These are phyloP conservation scores for Eubasilissa regina DNA, from an alignment of 1,140 invertebrate genomes.

Conservation along the genomic window DNA sequence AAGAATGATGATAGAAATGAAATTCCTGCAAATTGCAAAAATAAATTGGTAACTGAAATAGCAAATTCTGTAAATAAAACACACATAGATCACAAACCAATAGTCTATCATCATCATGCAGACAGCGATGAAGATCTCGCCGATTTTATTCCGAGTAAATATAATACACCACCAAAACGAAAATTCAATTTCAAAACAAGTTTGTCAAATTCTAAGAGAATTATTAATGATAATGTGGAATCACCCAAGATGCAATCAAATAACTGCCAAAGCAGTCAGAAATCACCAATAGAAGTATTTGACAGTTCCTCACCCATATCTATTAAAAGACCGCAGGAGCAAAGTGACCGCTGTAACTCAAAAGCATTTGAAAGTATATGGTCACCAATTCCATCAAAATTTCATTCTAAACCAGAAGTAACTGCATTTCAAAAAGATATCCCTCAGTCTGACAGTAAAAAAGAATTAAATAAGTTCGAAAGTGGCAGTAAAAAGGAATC, in stretches of 20 bases:
- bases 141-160: constrained; percentile 50
- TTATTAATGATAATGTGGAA: not conserved
- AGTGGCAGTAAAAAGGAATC: constrained; percentile 17
- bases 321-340: not conserved
- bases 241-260: not conserved
- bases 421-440: not conserved
- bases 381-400: constrained; percentile 17
- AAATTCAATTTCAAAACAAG: constrained; percentile 3
- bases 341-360: not conserved
- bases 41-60: constrained; percentile 2
- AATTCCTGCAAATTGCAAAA: constrained; percentile 8
- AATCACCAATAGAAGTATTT: constrained; percentile 8
- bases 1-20: constrained; percentile 23
- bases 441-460: not conserved
- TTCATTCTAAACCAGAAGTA: not conserved
- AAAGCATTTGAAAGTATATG: not conserved
- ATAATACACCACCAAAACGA: constrained; percentile 40
- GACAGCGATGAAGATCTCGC: constrained; percentile 53
- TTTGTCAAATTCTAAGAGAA: constrained; percentile 23
- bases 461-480: not conserved
- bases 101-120: not conserved
- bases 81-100: constrained; percentile 13
- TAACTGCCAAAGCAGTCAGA: constrained; percentile 11
- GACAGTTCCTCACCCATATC: not conserved
- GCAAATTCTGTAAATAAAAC: constrained; percentile 7